phyloP scores from a whole-genome alignment of 2,888 invertebrate genomes.

The Polyploca ridens region DNA sequence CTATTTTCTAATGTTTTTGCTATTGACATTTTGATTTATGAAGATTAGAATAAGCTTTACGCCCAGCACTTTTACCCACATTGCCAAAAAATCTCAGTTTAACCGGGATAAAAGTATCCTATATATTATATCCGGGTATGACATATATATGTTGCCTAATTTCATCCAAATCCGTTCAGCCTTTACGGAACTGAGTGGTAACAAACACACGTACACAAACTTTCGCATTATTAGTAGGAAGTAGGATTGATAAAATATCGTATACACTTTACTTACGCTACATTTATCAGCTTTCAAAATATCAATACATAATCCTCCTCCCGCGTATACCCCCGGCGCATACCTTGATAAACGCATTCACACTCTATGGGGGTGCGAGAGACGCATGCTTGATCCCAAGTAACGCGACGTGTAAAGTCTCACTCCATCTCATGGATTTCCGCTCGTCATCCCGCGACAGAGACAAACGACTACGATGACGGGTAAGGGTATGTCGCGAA shows the following conservation, averaged over 20 bases:
- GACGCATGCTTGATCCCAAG: conserved; percentile 3
- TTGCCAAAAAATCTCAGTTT: too few relatives aligned
- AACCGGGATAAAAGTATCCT: too few relatives aligned
- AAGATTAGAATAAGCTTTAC: too few relatives aligned
- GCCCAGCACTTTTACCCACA: too few relatives aligned
- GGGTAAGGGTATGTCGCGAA: not conserved
- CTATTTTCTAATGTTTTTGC: not conserved
- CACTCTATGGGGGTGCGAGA: not conserved
- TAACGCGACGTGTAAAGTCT: not conserved
- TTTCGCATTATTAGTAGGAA: too few relatives aligned
- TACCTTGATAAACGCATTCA: not conserved
- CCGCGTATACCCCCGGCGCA: not conserved
- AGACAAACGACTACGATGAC: conserved; percentile 14
- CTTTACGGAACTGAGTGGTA: too few relatives aligned
- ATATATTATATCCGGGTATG: too few relatives aligned
- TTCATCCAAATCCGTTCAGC: too few relatives aligned
- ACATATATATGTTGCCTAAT: too few relatives aligned
- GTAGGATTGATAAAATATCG: too few relatives aligned
- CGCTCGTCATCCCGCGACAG: conserved; percentile 14
- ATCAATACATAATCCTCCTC: not conserved
- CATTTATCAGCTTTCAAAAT: not conserved
- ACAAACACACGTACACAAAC: too few relatives aligned
- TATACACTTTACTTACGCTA: too few relatives aligned
- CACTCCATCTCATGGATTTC: conserved; percentile 10
- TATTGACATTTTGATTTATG: not conserved